phyloP scores from a whole-genome alignment of 2,113 vertebrate species.

The Dasyprocta punctata region DNA sequence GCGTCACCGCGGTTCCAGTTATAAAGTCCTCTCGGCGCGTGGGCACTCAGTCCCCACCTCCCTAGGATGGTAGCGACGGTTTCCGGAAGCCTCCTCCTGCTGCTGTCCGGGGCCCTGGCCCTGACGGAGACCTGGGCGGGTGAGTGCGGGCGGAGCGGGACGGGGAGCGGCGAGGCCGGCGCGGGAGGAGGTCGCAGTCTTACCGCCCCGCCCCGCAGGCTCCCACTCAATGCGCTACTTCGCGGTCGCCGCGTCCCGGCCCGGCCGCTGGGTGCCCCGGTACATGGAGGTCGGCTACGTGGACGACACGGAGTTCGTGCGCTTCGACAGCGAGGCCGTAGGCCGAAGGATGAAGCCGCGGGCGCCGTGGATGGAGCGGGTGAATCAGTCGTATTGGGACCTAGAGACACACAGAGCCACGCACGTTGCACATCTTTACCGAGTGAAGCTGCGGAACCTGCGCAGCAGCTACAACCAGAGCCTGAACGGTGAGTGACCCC shows the following conservation, averaged over 20 bases:
- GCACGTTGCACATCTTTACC: too few relatives aligned
- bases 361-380: too few relatives aligned
- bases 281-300: background rate
- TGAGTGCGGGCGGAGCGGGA: background rate
- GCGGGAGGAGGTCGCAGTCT: background rate
- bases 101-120: background rate
- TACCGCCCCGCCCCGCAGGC: background rate
- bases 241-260: background rate
- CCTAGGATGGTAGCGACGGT: background rate
- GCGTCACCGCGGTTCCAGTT: too few relatives aligned
- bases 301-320: slow-evolving; percentile 30
- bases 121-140: background rate
- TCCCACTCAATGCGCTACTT: slow-evolving; percentile 25
- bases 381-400: too few relatives aligned
- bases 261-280: background rate
- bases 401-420: too few relatives aligned
- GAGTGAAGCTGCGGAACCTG: too few relatives aligned
- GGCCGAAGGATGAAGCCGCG: too few relatives aligned
- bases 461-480: too few relatives aligned
- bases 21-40: background rate
- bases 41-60: background rate
- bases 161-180: background rate
- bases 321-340: slow-evolving; percentile 41
- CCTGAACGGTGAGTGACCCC: too few relatives aligned
- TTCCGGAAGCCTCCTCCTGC: background rate